Evolutionary conservation across 1,140 invertebrate genomes (phyloP), one percentile per base, ranked within the genome.

Genomic region (Drosophila obscura): DNA sequence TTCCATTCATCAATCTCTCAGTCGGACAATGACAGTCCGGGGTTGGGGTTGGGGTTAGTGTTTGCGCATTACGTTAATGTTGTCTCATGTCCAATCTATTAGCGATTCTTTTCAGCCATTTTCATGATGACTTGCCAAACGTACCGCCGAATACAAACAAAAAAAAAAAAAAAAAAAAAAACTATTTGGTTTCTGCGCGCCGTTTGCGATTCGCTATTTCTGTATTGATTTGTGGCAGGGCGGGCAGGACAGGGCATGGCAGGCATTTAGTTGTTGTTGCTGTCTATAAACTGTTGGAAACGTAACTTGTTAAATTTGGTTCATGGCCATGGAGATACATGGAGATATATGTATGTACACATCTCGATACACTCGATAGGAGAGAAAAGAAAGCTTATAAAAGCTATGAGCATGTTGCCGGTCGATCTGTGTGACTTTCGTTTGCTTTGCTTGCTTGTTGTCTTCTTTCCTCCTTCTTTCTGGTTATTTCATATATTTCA

Each of bases 301-400:
- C 77, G 71, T 69, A 79, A 79, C 77, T 76, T 77, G 80, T 62
- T 55, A 75, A 79, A 83, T 72, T 84, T 83, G 69, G 69, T 73
- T 73, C 69, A 73, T 73, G 69, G 69, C 68, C 69, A 73, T 16
- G 65, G 46, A 53, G 57, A 39, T 24, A 4, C 39, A 22, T 26
- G 39, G 19, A 51, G 41, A 43, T 24, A 43, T 46, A 35, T 24
- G 22, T 24, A 24, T 4, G 22, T 24, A 24, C 22, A 24, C 19
- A 19, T 19, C 19, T 19, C 19, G 19, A 19, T 24, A 24, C 46
- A 39, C 58, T 19, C 22, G 44, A 67, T 69, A 43, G 64, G 55
- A 6, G 45, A 9, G 56, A 72, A 72, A 72, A 72, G 68, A 72
- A 72, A 72, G 68, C 68, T 72, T 72, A 61, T 72, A 69, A 69